Evolutionary conservation across 1,140 invertebrate genomes (phyloP), one percentile per base, ranked within the genome.

Genomic region (Hylaeus anthracinus): DNA sequence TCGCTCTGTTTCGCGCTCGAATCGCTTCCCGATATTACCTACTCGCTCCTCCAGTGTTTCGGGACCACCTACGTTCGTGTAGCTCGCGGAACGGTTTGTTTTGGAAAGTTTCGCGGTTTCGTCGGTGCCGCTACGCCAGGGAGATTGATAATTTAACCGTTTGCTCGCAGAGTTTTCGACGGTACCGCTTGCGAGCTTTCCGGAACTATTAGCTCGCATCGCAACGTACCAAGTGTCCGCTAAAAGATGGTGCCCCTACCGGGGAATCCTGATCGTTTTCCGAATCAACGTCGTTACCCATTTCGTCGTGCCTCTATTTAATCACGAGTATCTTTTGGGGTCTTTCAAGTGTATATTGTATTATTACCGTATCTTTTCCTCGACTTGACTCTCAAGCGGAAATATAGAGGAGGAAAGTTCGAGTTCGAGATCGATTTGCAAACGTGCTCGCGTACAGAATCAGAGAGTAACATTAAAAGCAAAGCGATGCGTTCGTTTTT

Each of bases 351-450:
- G 0, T 26, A 26, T 26, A 26, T 26, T 26, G 26, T 26, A 26
- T 26, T 26, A 26, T 26, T 26, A 26, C 26, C 26, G 26, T 26
- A 26, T 26, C 26, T 26, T 26, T 26, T 26, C 26, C 26, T 26
- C 26, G 26, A 26, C 26, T 26, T 26, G 53, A 65, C 43, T 43
- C 9, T 2, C 14, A 37, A 51, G 60, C 43, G 60, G 60, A 81
- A 75, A 81, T 39, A 37, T 48, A 48, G 45, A 48, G 26, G 45
- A 48, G 45, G 45, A 6, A 48, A 2, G 8, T 48, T 1, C 53
- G 14, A 48, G 8, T 39, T 3, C 60, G 69, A 85, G 84, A 85
- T 85, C 84, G 82, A 81, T 72, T 84, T 81, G 80, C 6, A 10
- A 85, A 85, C 84, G 81, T 58, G 81, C 70, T 48, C 39, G 64